phyloP scores from a whole-genome alignment of 2,113 vertebrate species.

The Hemiscyllium ocellatum region DNA sequence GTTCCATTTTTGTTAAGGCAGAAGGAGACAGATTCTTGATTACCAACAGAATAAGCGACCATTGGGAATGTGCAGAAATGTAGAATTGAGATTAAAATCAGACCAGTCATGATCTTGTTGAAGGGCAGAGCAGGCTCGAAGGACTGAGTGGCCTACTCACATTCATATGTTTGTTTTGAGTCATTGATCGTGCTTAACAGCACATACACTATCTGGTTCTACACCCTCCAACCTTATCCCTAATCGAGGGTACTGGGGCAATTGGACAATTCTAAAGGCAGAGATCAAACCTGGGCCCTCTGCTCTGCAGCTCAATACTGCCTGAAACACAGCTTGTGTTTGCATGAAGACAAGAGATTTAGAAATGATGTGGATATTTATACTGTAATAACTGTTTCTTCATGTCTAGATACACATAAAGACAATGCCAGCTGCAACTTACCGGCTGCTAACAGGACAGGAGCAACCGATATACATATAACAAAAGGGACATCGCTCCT shows the following conservation, averaged over 20 bases:
- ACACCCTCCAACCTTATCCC: background rate
- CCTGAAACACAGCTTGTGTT: background rate
- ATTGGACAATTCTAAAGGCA: background rate
- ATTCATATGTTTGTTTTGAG: too few species aligned
- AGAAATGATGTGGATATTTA: background rate
- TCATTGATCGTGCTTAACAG: background rate
- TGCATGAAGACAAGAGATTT: background rate
- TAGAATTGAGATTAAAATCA: too few species aligned
- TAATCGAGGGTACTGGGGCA: background rate
- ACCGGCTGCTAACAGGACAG: constrained; percentile 85
- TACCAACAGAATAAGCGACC: too few species aligned
- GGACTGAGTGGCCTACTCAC: too few species aligned
- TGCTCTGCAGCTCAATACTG: background rate
- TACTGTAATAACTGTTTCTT: background rate
- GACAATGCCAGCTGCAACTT: constrained; percentile 90
- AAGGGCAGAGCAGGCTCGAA: too few species aligned
- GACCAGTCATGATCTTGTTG: too few species aligned
- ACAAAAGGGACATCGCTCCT: background rate
- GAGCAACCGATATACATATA: constrained; percentile 80
- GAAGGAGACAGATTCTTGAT: too few species aligned
- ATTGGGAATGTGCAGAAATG: too few species aligned
- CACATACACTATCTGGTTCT: background rate
- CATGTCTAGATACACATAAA: constrained; percentile 80
- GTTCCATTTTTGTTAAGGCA: too few species aligned
- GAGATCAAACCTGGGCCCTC: background rate